These are phyloP conservation scores for Tyrannus savana DNA, from an alignment of 2,113 vertebrate genomes.

Conservation along the genomic window DNA sequence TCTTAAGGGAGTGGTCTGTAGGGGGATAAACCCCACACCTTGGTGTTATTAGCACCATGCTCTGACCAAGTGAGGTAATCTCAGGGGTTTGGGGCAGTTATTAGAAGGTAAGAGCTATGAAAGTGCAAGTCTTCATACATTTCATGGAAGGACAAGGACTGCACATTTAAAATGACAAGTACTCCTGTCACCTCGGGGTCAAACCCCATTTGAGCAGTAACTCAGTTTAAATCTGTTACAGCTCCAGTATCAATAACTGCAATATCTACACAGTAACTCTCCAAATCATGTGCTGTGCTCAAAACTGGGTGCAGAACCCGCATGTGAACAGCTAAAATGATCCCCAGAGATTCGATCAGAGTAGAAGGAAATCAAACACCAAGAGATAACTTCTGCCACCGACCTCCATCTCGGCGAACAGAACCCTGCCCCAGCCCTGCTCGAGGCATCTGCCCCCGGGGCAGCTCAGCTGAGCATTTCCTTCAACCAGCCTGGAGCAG, in stretches of 20 bases:
- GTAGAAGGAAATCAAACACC: neutral
- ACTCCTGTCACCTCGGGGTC: slow-evolving; percentile 38
- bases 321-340: neutral
- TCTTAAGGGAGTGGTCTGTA: neutral
- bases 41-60: neutral
- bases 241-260: slow-evolving; percentile 7
- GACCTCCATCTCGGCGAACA: neutral
- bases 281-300: neutral
- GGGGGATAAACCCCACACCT: neutral
- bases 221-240: slow-evolving; percentile 42
- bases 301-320: neutral
- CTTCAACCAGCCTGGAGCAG: neutral
- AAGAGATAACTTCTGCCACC: neutral
- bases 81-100: neutral
- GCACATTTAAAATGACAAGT: slow-evolving; percentile 44
- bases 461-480: neutral
- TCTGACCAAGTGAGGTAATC: neutral
- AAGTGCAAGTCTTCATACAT: neutral
- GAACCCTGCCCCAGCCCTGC: neutral
- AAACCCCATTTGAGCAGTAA: slow-evolving; percentile 58
- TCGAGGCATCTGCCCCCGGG: neutral
- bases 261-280: neutral
- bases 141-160: slow-evolving; percentile 5
- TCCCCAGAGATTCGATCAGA: neutral
- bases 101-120: neutral